Percentiles rank a stretch among this genome's conserved stretches.
Evolutionary conservation across 53 echinoderm and acorn worm species (phyloP).

Genomic region (Echinarachnius parma): DNA sequence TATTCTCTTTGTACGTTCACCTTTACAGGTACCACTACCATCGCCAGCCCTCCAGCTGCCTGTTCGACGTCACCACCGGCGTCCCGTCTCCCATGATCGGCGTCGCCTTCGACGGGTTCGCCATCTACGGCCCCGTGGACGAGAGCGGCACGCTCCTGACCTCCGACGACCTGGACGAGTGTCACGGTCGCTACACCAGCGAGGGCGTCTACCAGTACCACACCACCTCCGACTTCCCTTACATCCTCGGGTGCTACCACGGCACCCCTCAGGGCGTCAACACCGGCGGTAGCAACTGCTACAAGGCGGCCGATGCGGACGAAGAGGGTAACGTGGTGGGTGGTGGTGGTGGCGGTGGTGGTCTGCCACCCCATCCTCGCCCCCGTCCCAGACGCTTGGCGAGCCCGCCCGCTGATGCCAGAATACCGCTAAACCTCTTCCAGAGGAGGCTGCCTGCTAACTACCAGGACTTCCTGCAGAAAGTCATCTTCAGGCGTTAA

Average conservation of each 20-base stretch:
- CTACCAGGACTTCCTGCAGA: conserved; percentile 49
- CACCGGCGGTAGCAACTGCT: conserved; percentile 19
- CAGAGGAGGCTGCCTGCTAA: conserved; percentile 50
- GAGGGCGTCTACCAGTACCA: conserved; percentile 84
- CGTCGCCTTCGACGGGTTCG: conserved; percentile 79
- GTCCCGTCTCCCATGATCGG: conserved; percentile 62
- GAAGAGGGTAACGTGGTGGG: conserved; percentile 14
- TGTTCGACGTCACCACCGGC: conserved; percentile 31
- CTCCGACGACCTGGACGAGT: conserved; percentile 69
- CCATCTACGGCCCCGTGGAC: conserved; percentile 83
- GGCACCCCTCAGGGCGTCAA: conserved; percentile 34
- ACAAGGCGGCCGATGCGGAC: conserved; percentile 22
- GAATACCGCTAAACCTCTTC: conserved; percentile 52
- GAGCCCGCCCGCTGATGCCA: conserved; percentile 14
- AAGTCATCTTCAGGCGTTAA: conserved; percentile 49
- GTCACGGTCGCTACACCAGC: conserved; percentile 61
- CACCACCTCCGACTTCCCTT: conserved; percentile 83
- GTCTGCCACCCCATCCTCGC: background rate
- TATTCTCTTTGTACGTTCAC: no score
- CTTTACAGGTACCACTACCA: conserved; percentile 57
- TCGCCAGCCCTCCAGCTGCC: conserved; percentile 31
- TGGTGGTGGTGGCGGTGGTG: conserved; percentile 5
- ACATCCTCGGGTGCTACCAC: conserved; percentile 71
- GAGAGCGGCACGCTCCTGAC: conserved; percentile 66
- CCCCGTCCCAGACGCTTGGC: background rate